Evolutionary conservation across 2,797 vertebrate genomes (phyloP).

Genomic region (Channa striata): DNA sequence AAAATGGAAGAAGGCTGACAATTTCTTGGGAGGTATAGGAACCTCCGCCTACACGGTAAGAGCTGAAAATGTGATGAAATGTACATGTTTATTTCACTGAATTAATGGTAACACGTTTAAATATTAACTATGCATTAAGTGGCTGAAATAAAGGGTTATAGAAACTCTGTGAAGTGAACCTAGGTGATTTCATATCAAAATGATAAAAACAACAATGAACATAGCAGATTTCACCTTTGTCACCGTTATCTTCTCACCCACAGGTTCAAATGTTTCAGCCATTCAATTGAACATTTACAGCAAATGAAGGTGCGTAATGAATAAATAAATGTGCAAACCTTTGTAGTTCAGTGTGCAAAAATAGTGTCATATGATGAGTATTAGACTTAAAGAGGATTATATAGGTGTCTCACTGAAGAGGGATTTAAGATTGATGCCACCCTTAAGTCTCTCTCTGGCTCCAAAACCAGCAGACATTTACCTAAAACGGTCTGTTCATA

Average conservation of each 20-base stretch:
- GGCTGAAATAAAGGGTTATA: slow-evolving; percentile 1
- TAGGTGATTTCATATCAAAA: slow-evolving; percentile 17
- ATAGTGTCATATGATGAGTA: too few relatives aligned
- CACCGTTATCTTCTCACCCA: slow-evolving; percentile 8
- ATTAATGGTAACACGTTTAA: neutral
- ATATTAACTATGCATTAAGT: slow-evolving; percentile 1
- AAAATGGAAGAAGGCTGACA: neutral
- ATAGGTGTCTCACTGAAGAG: too few relatives aligned
- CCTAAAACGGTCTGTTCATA: too few relatives aligned
- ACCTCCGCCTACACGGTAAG: too few relatives aligned
- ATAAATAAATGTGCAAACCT: too few relatives aligned
- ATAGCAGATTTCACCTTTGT: neutral
- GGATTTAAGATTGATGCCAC: too few relatives aligned
- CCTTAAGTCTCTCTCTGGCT: too few relatives aligned
- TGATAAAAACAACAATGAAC: neutral
- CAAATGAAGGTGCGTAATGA: too few relatives aligned
- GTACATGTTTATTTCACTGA: neutral
- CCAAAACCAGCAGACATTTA: too few relatives aligned
- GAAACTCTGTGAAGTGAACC: slow-evolving; percentile 12
- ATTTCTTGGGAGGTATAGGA: neutral
- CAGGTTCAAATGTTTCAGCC: neutral
- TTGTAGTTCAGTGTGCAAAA: too few relatives aligned
- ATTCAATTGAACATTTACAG: too few relatives aligned
- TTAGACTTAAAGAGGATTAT: too few relatives aligned
- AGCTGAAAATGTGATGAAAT: neutral